These are phyloP conservation scores for Mercenaria mercenaria DNA, from an alignment of 1,140 invertebrate genomes.

Conservation along the genomic window DNA sequence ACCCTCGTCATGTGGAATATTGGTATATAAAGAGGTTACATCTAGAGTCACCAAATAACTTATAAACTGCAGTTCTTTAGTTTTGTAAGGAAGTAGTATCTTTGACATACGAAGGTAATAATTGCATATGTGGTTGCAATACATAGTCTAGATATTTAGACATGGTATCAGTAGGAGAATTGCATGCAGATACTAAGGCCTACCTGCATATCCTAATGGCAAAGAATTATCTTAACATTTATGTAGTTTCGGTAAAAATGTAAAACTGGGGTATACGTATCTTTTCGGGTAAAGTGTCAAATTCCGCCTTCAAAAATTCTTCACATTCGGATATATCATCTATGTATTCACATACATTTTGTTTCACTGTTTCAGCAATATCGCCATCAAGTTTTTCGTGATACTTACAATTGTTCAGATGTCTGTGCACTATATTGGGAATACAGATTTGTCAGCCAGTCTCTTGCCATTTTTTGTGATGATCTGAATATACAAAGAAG, in stretches of 20 bases:
- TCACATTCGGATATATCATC: too few species aligned
- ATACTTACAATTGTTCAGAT: too few species aligned
- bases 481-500: too few species aligned
- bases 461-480: too few species aligned
- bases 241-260: slow-evolving; percentile 26
- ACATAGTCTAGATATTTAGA: slow-evolving; percentile 29
- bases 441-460: too few species aligned
- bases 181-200: slow-evolving; percentile 35
- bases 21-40: not conserved
- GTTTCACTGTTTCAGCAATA: too few species aligned
- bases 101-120: slow-evolving; percentile 7
- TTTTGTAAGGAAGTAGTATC: slow-evolving; percentile 6
- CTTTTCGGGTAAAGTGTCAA: slow-evolving; percentile 7
- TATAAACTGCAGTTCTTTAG: not conserved
- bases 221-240: not conserved
- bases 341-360: too few species aligned
- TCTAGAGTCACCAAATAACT: not conserved
- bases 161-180: not conserved
- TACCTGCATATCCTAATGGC: slow-evolving; percentile 12
- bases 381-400: too few species aligned
- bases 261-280: slow-evolving; percentile 15
- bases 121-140: not conserved
- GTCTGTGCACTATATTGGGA: too few species aligned
- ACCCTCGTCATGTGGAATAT: slow-evolving; percentile 16
- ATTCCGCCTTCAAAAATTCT: too few species aligned